Percentiles rank a stretch among this genome's conserved stretches.
Evolutionary conservation across 2,113 vertebrate species (phyloP).

Genomic region (Hyaena hyaena): DNA sequence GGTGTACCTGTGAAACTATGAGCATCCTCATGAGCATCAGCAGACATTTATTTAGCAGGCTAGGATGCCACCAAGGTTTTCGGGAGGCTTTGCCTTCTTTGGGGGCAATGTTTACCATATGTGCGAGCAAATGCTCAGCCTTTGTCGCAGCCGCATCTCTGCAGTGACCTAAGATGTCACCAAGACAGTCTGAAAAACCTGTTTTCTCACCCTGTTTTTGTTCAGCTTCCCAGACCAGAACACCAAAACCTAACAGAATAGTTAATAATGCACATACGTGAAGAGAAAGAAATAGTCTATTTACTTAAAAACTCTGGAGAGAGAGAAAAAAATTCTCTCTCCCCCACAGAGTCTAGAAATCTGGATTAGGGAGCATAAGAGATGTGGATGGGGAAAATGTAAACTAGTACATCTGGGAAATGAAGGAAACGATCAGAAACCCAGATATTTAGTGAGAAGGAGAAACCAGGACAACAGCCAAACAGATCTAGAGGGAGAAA

Average conservation of each 20-base stretch:
- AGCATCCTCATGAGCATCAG: background rate
- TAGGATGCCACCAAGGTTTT: background rate
- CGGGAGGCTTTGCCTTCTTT: background rate
- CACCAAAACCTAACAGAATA: slow-evolving; percentile 58
- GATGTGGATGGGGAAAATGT: slow-evolving; percentile 57
- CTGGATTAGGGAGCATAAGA: slow-evolving; percentile 63
- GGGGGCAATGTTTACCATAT: background rate
- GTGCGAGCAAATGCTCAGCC: slow-evolving; percentile 51
- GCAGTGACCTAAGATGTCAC: slow-evolving; percentile 4
- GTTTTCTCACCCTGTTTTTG: slow-evolving; percentile 57
- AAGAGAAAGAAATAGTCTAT: slow-evolving; percentile 72
- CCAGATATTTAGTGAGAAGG: slow-evolving; percentile 80
- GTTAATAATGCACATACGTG: background rate
- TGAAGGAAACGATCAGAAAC: slow-evolving; percentile 73
- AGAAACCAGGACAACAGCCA: slow-evolving; percentile 79
- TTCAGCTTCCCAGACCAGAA: slow-evolving; percentile 50
- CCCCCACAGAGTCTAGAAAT: slow-evolving; percentile 69
- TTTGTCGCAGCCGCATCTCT: slow-evolving; percentile 16
- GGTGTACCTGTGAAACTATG: slow-evolving; percentile 1
- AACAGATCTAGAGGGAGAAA: slow-evolving; percentile 61
- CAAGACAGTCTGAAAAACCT: slow-evolving; percentile 27
- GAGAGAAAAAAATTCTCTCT: background rate
- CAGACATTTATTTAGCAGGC: slow-evolving; percentile 28
- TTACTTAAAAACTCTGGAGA: slow-evolving; percentile 66
- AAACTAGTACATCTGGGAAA: slow-evolving; percentile 77